These are phyloP conservation scores for Chinchilla lanigera DNA, from an alignment of 2,113 vertebrate genomes.

Conservation along the genomic window DNA sequence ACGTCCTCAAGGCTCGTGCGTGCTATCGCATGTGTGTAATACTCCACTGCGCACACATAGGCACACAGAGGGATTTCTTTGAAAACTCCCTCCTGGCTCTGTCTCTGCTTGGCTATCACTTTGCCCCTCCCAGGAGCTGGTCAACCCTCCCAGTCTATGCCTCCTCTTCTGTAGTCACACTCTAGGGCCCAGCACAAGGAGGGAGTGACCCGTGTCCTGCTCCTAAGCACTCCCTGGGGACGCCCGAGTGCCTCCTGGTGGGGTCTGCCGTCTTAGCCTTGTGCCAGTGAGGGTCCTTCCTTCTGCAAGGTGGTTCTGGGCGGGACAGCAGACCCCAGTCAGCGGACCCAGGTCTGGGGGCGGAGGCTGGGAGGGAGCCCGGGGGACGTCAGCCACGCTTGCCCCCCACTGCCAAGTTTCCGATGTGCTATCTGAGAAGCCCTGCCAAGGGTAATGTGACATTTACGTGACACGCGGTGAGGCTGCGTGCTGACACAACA, in stretches of 20 bases:
- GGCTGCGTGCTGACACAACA: conserved; percentile 37
- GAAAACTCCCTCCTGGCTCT: background rate
- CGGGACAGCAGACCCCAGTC: background rate
- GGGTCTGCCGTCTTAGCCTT: background rate
- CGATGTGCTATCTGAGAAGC: background rate
- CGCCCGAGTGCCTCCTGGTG: background rate
- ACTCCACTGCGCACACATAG: fast-evolving
- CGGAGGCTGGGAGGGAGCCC: background rate
- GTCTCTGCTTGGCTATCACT: fast-evolving
- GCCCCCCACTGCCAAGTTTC: conserved; percentile 48
- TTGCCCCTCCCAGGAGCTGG: background rate
- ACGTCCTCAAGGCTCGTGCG: fast-evolving
- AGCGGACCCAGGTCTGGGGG: background rate
- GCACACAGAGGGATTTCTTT: background rate
- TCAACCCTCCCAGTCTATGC: fast-evolving
- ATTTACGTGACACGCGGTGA: conserved; percentile 61
- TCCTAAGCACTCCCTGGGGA: background rate
- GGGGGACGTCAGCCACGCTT: background rate
- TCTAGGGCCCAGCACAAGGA: background rate
- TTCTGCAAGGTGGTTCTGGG: background rate
- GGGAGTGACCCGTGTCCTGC: fast-evolving
- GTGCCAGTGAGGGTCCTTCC: too few species aligned
- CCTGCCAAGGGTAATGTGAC: conserved; percentile 73
- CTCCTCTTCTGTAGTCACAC: too few species aligned
- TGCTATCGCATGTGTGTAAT: fast-evolving